Conservation (phyloP, 2,797 vertebrate genomes). For the Furcifer pardalis region DNA sequence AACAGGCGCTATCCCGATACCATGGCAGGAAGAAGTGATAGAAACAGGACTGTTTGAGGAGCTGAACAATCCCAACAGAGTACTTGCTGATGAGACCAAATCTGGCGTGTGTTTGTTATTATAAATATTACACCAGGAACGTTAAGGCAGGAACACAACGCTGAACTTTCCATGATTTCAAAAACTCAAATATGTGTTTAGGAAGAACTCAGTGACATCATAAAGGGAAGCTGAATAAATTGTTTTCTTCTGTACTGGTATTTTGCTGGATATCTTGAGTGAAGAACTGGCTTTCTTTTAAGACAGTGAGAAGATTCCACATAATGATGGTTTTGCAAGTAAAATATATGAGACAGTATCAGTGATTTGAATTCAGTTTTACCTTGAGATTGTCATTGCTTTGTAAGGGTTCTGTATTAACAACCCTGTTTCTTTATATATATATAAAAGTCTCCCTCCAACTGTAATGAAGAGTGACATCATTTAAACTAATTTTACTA, state of each 20-base stretch:
- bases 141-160: constrained; percentile 41
- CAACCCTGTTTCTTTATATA: constrained; percentile 3
- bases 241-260: constrained; percentile 26
- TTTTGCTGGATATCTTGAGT: constrained; percentile 38
- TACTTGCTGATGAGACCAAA: constrained; percentile 78
- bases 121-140: constrained; percentile 68
- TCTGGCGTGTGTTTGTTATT: constrained; percentile 89
- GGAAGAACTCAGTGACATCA: constrained; percentile 19
- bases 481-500: constrained; percentile 35
- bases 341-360: constrained; percentile 42
- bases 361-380: constrained; percentile 47
- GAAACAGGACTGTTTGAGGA: constrained; percentile 91
- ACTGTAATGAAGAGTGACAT: constrained; percentile 8
- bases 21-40: constrained; percentile 92
- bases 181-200: constrained; percentile 13
- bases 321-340: neutral
- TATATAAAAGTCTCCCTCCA: constrained; percentile 28
- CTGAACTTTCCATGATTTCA: constrained; percentile 44
- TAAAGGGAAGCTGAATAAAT: constrained; percentile 42
- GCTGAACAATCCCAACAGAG: constrained; percentile 88
- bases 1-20: constrained; percentile 86
- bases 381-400: constrained; percentile 42
- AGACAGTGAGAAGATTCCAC: constrained; percentile 47
- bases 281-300: constrained; percentile 52
- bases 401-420: constrained; percentile 40